A percentile compares a stretch with the other conserved stretches of the same genome.
Conservation (phyloP, 2,888 invertebrate genomes). For the Oxyscelio sp. region DNA sequence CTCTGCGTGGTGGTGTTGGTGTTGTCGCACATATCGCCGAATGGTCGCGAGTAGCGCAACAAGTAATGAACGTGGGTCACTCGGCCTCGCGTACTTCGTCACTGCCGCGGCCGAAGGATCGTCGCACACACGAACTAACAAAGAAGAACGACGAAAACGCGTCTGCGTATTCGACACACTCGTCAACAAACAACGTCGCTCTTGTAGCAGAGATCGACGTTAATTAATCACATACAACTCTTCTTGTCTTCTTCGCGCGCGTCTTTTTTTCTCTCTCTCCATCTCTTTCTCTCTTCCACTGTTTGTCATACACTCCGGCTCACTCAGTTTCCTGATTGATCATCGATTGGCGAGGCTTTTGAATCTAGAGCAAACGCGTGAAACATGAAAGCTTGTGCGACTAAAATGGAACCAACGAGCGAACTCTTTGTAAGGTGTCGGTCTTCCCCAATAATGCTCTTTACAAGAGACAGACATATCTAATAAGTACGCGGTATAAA, state of each 20-base stretch:
- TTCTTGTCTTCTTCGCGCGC: no score
- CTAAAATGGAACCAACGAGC: conserved; percentile 61
- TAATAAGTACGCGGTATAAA: conserved; percentile 82
- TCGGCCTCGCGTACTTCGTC: conserved; percentile 63
- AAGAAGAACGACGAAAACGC: conserved; percentile 48
- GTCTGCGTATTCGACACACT: conserved; percentile 41
- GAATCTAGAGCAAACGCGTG: conserved; percentile 67
- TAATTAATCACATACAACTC: conserved; percentile 22
- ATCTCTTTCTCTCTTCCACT: conserved; percentile 30
- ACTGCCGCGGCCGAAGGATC: conserved; percentile 38
- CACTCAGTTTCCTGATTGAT: conserved; percentile 56
- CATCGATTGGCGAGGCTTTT: conserved; percentile 61
- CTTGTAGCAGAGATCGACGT: background rate
- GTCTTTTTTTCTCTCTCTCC: conserved; percentile 23
- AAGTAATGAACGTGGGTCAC: conserved; percentile 53
- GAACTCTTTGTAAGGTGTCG: conserved; percentile 61
- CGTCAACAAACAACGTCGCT: conserved; percentile 46
- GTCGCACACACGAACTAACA: conserved; percentile 62
- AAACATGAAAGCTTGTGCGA: conserved; percentile 57
- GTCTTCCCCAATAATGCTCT: conserved; percentile 53
- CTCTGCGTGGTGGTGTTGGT: conserved; percentile 94
- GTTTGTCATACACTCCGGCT: conserved; percentile 29
- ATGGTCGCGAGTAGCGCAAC: conserved; percentile 59
- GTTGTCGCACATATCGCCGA: conserved; percentile 86
- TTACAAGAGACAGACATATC: conserved; percentile 63